Base-by-base conservation (phyloP, 1,140 invertebrate genomes). In the Drosophila simulans region DNA sequence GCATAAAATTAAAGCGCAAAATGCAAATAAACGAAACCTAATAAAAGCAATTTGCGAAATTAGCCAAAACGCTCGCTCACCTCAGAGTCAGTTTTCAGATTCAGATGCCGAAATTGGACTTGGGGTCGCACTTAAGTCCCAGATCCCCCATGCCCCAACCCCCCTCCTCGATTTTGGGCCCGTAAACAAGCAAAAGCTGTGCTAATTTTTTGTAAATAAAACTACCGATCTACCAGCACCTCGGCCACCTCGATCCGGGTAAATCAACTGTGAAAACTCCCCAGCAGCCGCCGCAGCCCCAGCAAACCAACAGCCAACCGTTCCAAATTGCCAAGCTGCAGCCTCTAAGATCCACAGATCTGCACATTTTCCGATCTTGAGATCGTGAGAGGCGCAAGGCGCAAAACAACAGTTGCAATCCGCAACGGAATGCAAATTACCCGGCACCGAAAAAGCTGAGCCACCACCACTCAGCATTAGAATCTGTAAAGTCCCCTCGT, bases 371-470 rank as follows among this genome's bases (percentile, higher is more conserved):
- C 62, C 42, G 59, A 63, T 63, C 54, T 54, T 22, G 12, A 90
- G 77, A 90, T 89, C 85, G 84, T 85, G 84, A 84, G 84, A 84
- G 84, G 76, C 69, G 74, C 82, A 85, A 85, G 86, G 85, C 85
- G 80, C 83, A 86, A 89, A 89, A 89, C 82, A 91, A 91, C 90
- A 91, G 90, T 91, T 91, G 90, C 90, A 91, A 91, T 90, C 83
- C 75, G 60, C 65, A 81, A 72, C 79, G 90, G 90, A 91, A 91
- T 91, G 90, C 90, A 91, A 91, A 91, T 91, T 85, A 53, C 72
- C 63, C 42, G 40, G 56, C 57, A 54, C 35, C 45, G 49, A 53
- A 72, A 72, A 76, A 69, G 72, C 40, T 43, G 40, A 54, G 40
- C 45, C 42, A 27, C 54, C 58, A 31, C 54, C 58, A 31, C 46